A percentile compares a stretch with the other conserved stretches of the same genome.
phyloP scores from a whole-genome alignment of 2,797 vertebrate genomes.

The Myotis vivesi region DNA sequence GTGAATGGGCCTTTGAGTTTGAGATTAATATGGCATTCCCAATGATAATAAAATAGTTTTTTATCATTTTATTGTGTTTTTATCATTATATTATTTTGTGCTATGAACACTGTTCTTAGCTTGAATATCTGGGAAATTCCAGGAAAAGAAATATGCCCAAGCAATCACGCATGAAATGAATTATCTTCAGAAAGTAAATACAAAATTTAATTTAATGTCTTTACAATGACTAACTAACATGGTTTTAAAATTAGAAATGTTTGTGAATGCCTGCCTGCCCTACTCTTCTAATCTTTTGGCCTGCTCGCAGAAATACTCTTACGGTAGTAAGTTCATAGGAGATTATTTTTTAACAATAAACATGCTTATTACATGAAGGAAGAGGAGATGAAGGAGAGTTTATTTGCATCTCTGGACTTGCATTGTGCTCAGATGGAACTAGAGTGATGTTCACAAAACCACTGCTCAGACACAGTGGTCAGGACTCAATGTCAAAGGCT shows the following conservation, averaged over 20 bases:
- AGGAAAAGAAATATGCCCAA: neutral
- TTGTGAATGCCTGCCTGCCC: neutral
- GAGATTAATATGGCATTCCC: neutral
- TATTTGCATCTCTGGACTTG: neutral
- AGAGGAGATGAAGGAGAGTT: neutral
- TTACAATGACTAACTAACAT: neutral
- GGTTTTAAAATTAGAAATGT: slow-evolving; percentile 8
- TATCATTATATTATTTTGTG: neutral
- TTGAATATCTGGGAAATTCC: neutral
- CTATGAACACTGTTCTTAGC: neutral
- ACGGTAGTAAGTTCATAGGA: neutral
- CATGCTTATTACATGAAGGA: neutral
- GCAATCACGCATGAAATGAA: neutral
- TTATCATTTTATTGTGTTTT: neutral
- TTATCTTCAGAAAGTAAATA: slow-evolving; percentile 17
- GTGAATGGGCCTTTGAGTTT: neutral
- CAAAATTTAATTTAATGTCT: neutral
- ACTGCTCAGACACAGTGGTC: neutral
- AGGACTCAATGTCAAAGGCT: neutral
- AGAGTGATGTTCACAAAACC: neutral
- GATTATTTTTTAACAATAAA: neutral
- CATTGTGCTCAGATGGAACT: neutral
- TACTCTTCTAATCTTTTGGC: neutral
- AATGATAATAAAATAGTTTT: neutral
- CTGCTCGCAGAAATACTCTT: neutral